These are phyloP conservation scores for Macrosoma leucophasiata DNA, from an alignment of 2,888 invertebrate genomes.

Conservation along the genomic window DNA sequence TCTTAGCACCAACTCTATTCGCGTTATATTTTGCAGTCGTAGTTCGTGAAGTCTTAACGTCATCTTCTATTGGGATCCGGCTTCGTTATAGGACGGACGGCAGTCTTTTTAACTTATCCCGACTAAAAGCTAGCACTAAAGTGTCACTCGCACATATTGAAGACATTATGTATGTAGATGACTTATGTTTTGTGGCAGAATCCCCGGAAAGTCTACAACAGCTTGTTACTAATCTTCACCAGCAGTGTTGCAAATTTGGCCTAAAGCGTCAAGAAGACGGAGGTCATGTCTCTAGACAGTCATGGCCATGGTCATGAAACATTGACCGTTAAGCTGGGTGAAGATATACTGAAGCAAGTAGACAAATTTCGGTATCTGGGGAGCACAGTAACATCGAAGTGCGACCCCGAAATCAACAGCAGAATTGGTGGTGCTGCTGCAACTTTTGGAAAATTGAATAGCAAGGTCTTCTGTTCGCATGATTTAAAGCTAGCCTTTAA, in stretches of 20 bases:
- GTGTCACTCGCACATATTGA: slow-evolving; percentile 7
- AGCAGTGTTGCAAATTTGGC: slow-evolving; percentile 4
- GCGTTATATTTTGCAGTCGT: slow-evolving; percentile 5
- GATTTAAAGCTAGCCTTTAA: too few relatives aligned
- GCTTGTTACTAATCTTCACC: background rate
- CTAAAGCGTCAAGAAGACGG: slow-evolving; percentile 6
- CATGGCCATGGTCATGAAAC: too few relatives aligned
- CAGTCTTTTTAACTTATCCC: slow-evolving; percentile 3
- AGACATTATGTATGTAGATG: slow-evolving; percentile 16
- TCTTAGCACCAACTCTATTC: slow-evolving; percentile 3
- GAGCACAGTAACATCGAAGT: too few relatives aligned
- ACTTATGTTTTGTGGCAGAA: slow-evolving; percentile 16
- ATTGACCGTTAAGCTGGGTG: too few relatives aligned
- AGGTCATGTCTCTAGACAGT: background rate
- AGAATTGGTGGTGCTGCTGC: too few relatives aligned
- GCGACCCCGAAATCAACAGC: too few relatives aligned
- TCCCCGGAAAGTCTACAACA: slow-evolving; percentile 7
- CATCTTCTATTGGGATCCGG: slow-evolving; percentile 1
- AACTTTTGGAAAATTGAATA: too few relatives aligned
- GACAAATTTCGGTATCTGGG: too few relatives aligned
- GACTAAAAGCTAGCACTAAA: slow-evolving; percentile 7
- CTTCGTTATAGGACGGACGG: slow-evolving; percentile 9
- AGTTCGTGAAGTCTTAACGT: slow-evolving; percentile 1
- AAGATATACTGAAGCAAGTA: too few relatives aligned
- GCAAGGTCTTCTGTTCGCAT: too few relatives aligned